A percentile compares a stretch with the other conserved stretches of the same genome.
phyloP scores from a whole-genome alignment of 2,888 invertebrate species.

The Acheta domesticus region DNA sequence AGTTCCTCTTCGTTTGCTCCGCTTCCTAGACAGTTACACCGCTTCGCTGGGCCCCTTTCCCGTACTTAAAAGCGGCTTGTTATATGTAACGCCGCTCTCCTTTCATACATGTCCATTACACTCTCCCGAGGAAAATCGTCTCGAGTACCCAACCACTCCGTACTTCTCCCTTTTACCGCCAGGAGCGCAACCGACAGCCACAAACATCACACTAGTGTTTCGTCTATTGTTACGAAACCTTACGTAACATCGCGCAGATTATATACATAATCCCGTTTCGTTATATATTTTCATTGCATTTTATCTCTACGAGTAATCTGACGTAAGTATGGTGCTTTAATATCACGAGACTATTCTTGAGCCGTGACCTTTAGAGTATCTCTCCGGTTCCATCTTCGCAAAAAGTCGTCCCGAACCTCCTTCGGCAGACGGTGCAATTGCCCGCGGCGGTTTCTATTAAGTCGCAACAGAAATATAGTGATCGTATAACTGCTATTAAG shows the following conservation, averaged over 20 bases:
- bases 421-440: neutral
- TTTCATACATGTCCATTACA: no score
- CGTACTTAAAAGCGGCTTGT: no score
- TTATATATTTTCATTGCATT: neutral
- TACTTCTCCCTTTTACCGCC: no score
- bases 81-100: no score
- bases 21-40: no score
- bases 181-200: no score
- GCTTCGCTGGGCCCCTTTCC: no score
- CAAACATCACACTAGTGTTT: no score
- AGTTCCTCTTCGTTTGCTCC: no score
- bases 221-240: neutral
- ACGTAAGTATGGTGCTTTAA: neutral
- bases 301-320: neutral
- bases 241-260: neutral
- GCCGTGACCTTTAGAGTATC: constrained; percentile 1
- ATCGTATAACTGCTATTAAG: neutral
- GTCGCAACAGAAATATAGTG: neutral
- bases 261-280: neutral
- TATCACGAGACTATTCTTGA: neutral
- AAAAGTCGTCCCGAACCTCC: neutral
- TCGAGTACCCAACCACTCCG: no score
- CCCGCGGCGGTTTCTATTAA: neutral
- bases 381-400: neutral
- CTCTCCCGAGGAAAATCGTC: no score